phyloP scores from a whole-genome alignment of 1,140 invertebrate genomes.

The Diorhabda sublineata region DNA sequence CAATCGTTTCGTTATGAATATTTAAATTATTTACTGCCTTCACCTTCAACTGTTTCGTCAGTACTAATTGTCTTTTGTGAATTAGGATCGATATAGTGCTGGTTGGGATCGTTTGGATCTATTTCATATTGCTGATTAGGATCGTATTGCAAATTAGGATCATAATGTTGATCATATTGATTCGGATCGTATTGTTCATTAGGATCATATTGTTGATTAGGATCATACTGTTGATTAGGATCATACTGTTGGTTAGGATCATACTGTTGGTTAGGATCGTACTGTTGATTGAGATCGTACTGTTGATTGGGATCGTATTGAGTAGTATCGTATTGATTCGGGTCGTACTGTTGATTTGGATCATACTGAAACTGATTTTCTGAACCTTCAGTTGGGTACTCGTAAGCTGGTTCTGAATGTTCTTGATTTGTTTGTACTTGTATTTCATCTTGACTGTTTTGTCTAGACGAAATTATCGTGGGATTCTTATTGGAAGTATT shows the following conservation, averaged over 20 bases:
- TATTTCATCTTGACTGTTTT: slow-evolving; percentile 25
- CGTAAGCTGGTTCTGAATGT: slow-evolving; percentile 19
- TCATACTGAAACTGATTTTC: slow-evolving; percentile 28
- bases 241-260: slow-evolving; percentile 33
- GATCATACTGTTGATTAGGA: slow-evolving; percentile 34
- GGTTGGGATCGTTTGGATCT: slow-evolving; percentile 26
- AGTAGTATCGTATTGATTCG: slow-evolving; percentile 23
- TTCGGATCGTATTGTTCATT: slow-evolving; percentile 34
- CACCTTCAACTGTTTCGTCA: slow-evolving; percentile 21
- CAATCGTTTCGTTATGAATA: too few relatives aligned
- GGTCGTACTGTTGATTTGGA: slow-evolving; percentile 34
- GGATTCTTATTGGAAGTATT: background rate
- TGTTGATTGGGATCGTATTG: slow-evolving; percentile 29
- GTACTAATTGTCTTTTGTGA: background rate
- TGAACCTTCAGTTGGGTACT: slow-evolving; percentile 27
- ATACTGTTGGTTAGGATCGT: slow-evolving; percentile 31
- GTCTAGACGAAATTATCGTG: slow-evolving; percentile 12
- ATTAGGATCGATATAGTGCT: slow-evolving; percentile 28
- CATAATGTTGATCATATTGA: slow-evolving; percentile 26
- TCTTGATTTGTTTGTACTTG: slow-evolving; percentile 23
- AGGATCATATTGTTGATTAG: slow-evolving; percentile 22
- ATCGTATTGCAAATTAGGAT: slow-evolving; percentile 17
- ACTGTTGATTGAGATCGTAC: slow-evolving; percentile 32
- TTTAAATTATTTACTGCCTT: background rate
- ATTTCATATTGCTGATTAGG: slow-evolving; percentile 28